These are phyloP conservation scores for Pammene fasciana DNA, from an alignment of 2,888 invertebrate species.

Conservation along the genomic window DNA sequence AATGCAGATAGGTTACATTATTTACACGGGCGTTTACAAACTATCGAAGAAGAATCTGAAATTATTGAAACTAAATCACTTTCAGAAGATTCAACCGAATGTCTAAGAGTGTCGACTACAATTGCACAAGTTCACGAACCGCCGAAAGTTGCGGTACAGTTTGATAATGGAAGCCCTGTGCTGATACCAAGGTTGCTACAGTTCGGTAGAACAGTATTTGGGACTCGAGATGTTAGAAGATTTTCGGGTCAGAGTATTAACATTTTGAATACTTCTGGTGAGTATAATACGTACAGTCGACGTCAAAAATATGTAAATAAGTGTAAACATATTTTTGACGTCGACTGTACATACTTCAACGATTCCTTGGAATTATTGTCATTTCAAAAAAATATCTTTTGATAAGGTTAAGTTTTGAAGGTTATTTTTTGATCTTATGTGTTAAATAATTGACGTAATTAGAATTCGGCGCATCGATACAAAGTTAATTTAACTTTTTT, in stretches of 20 bases:
- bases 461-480: too few relatives aligned
- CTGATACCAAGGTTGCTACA: slow-evolving; percentile 10
- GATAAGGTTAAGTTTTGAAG: too few relatives aligned
- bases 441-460: too few relatives aligned
- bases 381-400: too few relatives aligned
- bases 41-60: not conserved
- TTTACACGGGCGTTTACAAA: too few relatives aligned
- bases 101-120: slow-evolving; percentile 19
- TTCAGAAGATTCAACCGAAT: slow-evolving; percentile 7
- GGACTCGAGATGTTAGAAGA: not conserved
- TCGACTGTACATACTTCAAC: too few relatives aligned
- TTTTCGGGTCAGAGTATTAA: not conserved
- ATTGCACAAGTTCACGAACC: slow-evolving; percentile 17
- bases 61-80: slow-evolving; percentile 7
- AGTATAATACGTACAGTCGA: not conserved
- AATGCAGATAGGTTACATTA: not conserved
- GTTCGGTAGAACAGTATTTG: slow-evolving; percentile 16
- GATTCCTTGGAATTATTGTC: too few relatives aligned
- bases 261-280: not conserved
- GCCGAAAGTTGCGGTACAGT: not conserved
- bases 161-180: slow-evolving; percentile 26
- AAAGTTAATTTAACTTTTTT: not conserved
- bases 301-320: too few relatives aligned
- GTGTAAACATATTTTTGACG: too few relatives aligned
- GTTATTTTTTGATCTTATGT: too few relatives aligned